phyloP scores from a whole-genome alignment of 2,797 vertebrate species.

The Lepilemur ruficaudatus region DNA sequence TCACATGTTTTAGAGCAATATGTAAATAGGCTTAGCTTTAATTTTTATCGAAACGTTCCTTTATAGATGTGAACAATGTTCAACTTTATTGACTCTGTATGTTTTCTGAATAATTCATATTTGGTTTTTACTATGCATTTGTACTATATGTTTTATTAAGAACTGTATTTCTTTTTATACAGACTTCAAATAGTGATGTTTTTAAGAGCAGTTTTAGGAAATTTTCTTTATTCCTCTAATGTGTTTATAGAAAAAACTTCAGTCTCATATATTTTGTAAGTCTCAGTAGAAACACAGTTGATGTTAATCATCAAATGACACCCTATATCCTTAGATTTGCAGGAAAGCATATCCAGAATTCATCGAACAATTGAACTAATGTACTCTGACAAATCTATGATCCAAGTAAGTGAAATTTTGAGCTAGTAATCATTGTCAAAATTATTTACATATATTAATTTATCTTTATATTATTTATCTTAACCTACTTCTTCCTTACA shows the following conservation, averaged over 20 bases:
- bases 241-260: background rate
- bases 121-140: background rate
- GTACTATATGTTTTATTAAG: background rate
- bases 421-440: background rate
- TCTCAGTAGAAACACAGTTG: background rate
- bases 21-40: background rate
- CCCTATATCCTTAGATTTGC: conserved; percentile 89
- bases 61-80: background rate
- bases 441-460: background rate
- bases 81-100: background rate
- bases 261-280: background rate
- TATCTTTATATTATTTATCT: background rate
- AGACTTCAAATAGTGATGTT: background rate
- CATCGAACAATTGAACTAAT: conserved; percentile 98
- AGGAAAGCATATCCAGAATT: conserved; percentile 97
- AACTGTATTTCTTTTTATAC: background rate
- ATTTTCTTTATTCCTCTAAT: background rate
- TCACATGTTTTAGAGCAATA: background rate
- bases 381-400: conserved; percentile 99
- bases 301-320: conserved; percentile 23
- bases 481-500: background rate
- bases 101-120: background rate
- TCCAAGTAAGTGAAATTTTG: conserved; percentile 90
- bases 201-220: background rate
- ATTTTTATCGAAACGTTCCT: background rate